Base-by-base conservation (phyloP, 2,113 vertebrate species). In the Bambusicola thoracicus region DNA sequence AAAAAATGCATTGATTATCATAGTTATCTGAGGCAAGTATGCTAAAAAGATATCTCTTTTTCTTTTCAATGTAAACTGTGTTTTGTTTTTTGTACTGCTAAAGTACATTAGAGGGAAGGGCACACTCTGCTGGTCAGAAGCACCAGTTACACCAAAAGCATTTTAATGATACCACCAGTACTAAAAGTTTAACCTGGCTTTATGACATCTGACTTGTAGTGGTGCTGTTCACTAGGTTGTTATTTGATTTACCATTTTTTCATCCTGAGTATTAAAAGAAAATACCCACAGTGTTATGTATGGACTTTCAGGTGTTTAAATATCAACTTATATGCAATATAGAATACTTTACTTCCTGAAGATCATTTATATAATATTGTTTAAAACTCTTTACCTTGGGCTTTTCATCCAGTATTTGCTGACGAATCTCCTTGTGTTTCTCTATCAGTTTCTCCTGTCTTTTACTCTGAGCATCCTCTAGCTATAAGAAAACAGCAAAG, bases 401-500 rank as follows among this genome's bases (percentile, higher is more conserved):
- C 85, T 99, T 99, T 94, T 99, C 99, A 61, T 99, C 99, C 97
- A 99, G 93, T 92, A 99, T 99, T 94, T 99, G 99, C 93, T 99
- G 99, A n/a, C 98, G 98, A n/a, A 99, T 98, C 82, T 99, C 99
- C 95, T 99, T 99, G 91, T 99, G 99, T 95, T 99, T 99, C 92
- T 99, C 99, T 62, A 98, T 94, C 8, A 99, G 97, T 82, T 98
- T 99, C 96, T 99, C 99, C 76, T 99, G 99, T 40, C 99, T 97
- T 98, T 99, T 99, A 94, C 97, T 98, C 95, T 99, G 99, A 65
- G 99, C 99, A 29, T 99, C 99, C 97, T 99, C 99, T 98, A 99
- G 95, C 99, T 99, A 44, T 10, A 95, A 96, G 59, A 85, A 93
- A 96, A 87, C 4, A 86, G 46, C 21, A 86, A 70, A 88, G 16